phyloP scores from a whole-genome alignment of 2,888 invertebrate species.

The Agrochola circellaris region DNA sequence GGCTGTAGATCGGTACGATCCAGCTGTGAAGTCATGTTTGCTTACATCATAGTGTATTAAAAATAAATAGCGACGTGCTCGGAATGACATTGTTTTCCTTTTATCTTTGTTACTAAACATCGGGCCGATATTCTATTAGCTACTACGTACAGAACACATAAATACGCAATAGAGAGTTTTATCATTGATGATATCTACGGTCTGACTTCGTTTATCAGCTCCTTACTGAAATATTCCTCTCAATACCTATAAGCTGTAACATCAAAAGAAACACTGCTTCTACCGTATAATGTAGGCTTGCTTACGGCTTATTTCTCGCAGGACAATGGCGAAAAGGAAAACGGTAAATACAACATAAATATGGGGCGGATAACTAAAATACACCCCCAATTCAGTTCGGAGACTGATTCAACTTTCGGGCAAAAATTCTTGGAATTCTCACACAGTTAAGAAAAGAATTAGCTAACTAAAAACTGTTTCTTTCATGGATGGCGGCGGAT shows the following conservation, averaged over 20 bases:
- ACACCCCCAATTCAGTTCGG: conserved; percentile 16
- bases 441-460: conserved; percentile 43
- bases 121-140: conserved; percentile 44
- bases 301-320: neutral
- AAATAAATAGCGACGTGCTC: conserved; percentile 65
- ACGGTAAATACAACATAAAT: neutral
- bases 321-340: conserved; percentile 23
- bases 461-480: conserved; percentile 58
- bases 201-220: neutral
- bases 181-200: conserved; percentile 29
- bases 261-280: conserved; percentile 1
- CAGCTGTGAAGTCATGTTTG: conserved; percentile 60
- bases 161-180: conserved; percentile 6
- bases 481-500: conserved; percentile 19
- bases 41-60: conserved; percentile 71
- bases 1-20: conserved; percentile 40
- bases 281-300: neutral
- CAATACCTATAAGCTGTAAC: neutral
- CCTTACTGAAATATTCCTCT: conserved; percentile 1
- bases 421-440: conserved; percentile 33
- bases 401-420: conserved; percentile 32
- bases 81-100: conserved; percentile 72
- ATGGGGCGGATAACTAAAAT: conserved; percentile 23
- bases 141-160: conserved; percentile 37
- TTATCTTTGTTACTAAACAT: conserved; percentile 68